phyloP scores from a whole-genome alignment of 2,113 vertebrate species.

The Mustelus asterias region DNA sequence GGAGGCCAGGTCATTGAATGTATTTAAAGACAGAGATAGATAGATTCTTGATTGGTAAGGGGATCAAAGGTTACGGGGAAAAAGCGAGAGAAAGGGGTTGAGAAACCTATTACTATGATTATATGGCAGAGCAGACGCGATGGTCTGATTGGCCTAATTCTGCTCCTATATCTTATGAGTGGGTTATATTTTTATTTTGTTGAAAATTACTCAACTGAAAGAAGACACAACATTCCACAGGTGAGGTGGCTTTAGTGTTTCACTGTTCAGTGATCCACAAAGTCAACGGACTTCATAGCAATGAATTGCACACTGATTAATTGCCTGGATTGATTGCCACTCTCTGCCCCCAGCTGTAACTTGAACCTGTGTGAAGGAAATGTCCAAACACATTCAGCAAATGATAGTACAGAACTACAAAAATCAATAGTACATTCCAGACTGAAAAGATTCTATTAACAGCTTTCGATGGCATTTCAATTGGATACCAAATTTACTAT shows the following conservation, averaged over 20 bases:
- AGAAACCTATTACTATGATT: no score
- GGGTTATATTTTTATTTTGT: not conserved
- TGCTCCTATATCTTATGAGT: not conserved
- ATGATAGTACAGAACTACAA: not conserved
- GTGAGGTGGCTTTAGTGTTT: not conserved
- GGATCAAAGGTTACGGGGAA: no score
- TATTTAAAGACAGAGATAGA: no score
- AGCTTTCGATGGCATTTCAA: not conserved
- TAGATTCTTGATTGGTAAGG: no score
- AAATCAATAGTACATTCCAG: slow-evolving; percentile 14
- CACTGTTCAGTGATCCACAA: not conserved
- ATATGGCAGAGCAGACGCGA: no score
- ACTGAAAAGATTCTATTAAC: not conserved
- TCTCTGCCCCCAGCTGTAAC: not conserved
- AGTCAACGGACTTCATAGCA: not conserved
- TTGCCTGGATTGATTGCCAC: not conserved
- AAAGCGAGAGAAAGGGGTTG: no score
- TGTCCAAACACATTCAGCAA: not conserved
- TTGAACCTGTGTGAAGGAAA: slow-evolving; percentile 10
- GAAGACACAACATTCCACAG: not conserved
- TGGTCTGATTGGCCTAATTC: no score
- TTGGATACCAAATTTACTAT: not conserved
- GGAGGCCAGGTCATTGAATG: no score
- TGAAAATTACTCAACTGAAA: not conserved
- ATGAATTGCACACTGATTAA: not conserved